Evolutionary conservation across 1,140 invertebrate genomes (phyloP).

Genomic region (Drosophila subpulchrella): DNA sequence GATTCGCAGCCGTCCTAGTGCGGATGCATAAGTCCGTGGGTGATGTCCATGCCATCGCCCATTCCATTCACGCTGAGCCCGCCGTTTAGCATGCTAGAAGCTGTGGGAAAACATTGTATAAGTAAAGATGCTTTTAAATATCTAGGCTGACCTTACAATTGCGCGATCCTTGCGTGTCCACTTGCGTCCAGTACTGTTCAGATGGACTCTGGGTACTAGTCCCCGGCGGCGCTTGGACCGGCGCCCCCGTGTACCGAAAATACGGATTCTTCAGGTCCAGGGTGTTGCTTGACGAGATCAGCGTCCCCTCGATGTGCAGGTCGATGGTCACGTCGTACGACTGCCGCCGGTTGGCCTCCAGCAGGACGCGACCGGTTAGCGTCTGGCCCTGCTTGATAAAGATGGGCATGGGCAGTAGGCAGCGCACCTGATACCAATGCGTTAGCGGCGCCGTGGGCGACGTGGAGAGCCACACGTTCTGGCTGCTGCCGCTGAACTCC

Average conservation of each 20-base stretch:
- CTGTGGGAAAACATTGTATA: constrained; percentile 76
- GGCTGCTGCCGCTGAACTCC: constrained; percentile 96
- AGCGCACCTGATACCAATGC: constrained; percentile 99
- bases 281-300: constrained; percentile 93
- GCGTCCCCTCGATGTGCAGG: constrained; percentile 94
- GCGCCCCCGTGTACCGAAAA: constrained; percentile 96
- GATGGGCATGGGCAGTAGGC: constrained; percentile 96
- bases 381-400: constrained; percentile 97
- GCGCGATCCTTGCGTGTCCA: constrained; percentile 88
- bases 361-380: constrained; percentile 93
- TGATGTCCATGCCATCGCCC: constrained; percentile 89
- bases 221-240: constrained; percentile 94
- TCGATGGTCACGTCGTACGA: constrained; percentile 99
- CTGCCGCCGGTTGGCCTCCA: constrained; percentile 98
- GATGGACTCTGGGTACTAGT: constrained; percentile 95
- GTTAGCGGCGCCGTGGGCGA: constrained; percentile 99
- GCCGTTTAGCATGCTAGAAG: constrained; percentile 92
- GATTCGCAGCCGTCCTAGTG: constrained; percentile 44
- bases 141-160: constrained; percentile 62
- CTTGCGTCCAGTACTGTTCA: constrained; percentile 94
- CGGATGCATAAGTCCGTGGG: constrained; percentile 77
- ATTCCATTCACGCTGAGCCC: constrained; percentile 91
- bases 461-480: constrained; percentile 98
- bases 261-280: constrained; percentile 99
- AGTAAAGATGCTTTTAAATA: background rate